Conservation (phyloP, 2,888 invertebrate species). For the Osmoderma eremita region DNA sequence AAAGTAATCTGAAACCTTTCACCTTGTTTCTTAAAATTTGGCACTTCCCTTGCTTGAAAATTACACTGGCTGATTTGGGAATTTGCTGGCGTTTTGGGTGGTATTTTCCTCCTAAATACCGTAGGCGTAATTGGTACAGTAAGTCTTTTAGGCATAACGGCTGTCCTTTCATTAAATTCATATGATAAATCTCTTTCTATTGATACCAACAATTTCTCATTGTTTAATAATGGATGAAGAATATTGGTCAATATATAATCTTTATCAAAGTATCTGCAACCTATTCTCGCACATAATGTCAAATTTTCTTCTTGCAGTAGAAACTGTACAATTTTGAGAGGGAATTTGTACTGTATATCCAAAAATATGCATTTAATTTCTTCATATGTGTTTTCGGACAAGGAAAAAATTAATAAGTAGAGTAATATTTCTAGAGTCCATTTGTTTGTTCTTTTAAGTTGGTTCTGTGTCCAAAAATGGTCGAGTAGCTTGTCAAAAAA, state of each 20-base stretch:
- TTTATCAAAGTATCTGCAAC: slow-evolving; percentile 65
- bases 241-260: slow-evolving; percentile 66
- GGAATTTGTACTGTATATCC: slow-evolving; percentile 46
- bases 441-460: slow-evolving; percentile 47
- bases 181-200: slow-evolving; percentile 44
- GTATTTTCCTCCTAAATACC: slow-evolving; percentile 41
- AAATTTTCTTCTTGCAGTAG: slow-evolving; percentile 65
- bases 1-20: slow-evolving; percentile 47
- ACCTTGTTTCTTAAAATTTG: slow-evolving; percentile 47
- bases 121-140: slow-evolving; percentile 52
- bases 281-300: slow-evolving; percentile 64
- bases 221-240: slow-evolving; percentile 64
- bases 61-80: slow-evolving; percentile 41
- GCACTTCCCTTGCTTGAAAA: slow-evolving; percentile 47
- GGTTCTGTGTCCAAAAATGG: slow-evolving; percentile 47
- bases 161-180: slow-evolving; percentile 22
- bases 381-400: slow-evolving; percentile 51
- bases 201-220: slow-evolving; percentile 49
- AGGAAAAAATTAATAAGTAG: slow-evolving; percentile 55
- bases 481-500: slow-evolving; percentile 51
- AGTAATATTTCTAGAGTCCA: slow-evolving; percentile 48
- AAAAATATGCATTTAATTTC: slow-evolving; percentile 49
- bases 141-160: slow-evolving; percentile 20
- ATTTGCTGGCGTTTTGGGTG: slow-evolving; percentile 44
- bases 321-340: slow-evolving; percentile 60